A percentile compares a stretch with the other conserved stretches of the same genome.
Conservation (phyloP, 2,797 vertebrate genomes). For the Gallinago stenura region DNA sequence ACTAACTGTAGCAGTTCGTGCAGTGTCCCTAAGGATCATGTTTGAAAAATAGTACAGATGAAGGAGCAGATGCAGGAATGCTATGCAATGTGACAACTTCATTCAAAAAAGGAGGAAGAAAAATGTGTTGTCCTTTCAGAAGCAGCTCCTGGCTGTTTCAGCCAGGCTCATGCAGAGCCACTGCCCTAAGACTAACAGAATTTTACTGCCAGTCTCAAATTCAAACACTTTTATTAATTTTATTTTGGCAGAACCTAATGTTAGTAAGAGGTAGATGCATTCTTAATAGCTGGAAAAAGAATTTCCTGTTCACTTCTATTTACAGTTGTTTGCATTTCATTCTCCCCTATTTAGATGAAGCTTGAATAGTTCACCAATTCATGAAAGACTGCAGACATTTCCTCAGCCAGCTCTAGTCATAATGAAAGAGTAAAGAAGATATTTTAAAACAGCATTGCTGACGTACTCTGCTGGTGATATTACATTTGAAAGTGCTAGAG, state of each 20-base stretch:
- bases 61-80: background rate
- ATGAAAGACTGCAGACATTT: background rate
- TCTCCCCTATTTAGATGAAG: slow-evolving; percentile 6
- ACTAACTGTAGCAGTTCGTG: background rate
- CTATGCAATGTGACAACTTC: background rate
- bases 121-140: background rate
- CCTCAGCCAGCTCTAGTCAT: background rate
- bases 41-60: background rate
- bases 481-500: background rate
- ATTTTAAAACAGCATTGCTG: background rate
- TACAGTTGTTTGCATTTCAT: slow-evolving; percentile 18
- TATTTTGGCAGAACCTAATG: slow-evolving; percentile 19
- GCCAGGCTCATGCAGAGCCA: background rate
- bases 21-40: background rate
- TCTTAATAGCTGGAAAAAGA: background rate
- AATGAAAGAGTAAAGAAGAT: background rate
- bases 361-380: background rate
- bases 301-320: slow-evolving; percentile 24
- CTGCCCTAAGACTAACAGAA: background rate
- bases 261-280: background rate
- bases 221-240: background rate
- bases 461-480: background rate
- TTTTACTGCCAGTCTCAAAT: background rate
- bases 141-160: background rate
- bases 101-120: background rate